Percentiles rank a stretch among this genome's conserved stretches.
Evolutionary conservation across 2,888 invertebrate genomes (phyloP).

Genomic region (Pristionchus arcanus): DNA sequence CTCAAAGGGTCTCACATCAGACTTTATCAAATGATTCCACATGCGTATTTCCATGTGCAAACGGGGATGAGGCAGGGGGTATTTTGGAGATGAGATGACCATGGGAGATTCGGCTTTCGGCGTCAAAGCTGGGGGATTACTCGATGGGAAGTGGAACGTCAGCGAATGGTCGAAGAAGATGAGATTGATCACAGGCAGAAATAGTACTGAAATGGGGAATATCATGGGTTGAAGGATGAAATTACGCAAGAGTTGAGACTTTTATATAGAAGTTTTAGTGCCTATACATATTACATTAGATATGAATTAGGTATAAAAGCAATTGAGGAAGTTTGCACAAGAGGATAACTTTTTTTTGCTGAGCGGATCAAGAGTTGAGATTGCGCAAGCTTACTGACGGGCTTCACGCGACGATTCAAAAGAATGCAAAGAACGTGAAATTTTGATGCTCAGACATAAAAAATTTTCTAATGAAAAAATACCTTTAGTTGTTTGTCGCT

Average conservation of each 20-base stretch:
- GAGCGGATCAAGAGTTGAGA: too few species aligned
- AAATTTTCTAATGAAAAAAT: too few species aligned
- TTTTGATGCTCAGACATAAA: too few species aligned
- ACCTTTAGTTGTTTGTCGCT: neutral
- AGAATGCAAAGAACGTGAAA: too few species aligned
- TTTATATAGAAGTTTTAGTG: too few species aligned
- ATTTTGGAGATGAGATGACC: neutral
- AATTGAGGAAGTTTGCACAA: too few species aligned
- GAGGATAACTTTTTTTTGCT: too few species aligned
- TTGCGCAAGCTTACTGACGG: too few species aligned
- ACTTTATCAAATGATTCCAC: neutral
- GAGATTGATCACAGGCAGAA: neutral
- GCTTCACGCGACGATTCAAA: too few species aligned
- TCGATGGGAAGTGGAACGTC: neutral
- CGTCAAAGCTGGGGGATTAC: neutral
- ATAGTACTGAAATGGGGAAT: neutral
- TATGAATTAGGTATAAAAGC: too few species aligned
- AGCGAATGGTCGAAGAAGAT: neutral
- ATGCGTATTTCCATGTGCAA: conserved; percentile 8
- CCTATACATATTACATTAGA: too few species aligned
- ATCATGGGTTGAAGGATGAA: neutral
- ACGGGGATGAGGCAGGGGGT: neutral
- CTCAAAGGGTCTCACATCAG: neutral
- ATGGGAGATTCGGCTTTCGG: conserved; percentile 10
- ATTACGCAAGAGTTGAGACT: neutral